Evolutionary conservation across 2,797 vertebrate genomes (phyloP).

Genomic region (Sebastes itinus): DNA sequence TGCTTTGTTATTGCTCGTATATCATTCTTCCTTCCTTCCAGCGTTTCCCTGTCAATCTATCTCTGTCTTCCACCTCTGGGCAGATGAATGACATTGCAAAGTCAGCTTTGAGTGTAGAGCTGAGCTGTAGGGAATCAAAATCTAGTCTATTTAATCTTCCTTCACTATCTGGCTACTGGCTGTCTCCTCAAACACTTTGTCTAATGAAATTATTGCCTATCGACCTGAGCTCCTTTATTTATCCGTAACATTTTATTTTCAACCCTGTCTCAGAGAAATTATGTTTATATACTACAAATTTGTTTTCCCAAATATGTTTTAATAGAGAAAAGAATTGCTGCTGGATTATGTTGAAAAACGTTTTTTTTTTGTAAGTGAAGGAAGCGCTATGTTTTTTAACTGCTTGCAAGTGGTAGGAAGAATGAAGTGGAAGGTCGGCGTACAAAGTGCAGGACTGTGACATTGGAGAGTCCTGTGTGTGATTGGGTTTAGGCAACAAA

Average conservation of each 20-base stretch:
- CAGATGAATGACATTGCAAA: slow-evolving; percentile 45
- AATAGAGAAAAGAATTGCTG: neutral
- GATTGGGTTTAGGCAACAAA: neutral
- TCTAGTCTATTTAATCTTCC: slow-evolving; percentile 17
- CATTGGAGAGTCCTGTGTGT: neutral
- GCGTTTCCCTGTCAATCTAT: neutral
- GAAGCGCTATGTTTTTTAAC: neutral
- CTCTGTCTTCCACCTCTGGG: slow-evolving; percentile 22
- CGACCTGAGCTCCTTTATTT: neutral
- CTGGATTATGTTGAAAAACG: neutral
- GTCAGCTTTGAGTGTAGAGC: slow-evolving; percentile 31
- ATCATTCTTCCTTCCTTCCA: neutral
- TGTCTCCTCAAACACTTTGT: slow-evolving; percentile 17
- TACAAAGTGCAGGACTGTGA: neutral
- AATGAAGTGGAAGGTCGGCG: neutral
- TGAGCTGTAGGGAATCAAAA: slow-evolving; percentile 23
- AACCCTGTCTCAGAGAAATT: neutral
- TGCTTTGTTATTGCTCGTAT: slow-evolving; percentile 9
- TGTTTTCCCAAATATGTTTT: neutral
- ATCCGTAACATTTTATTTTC: neutral
- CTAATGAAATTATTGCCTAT: slow-evolving; percentile 21
- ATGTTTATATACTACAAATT: neutral
- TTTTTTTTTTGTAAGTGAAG: neutral
- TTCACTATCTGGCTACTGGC: neutral
- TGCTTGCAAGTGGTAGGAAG: neutral